Evolutionary conservation across 2,797 vertebrate species (phyloP).

Genomic region (Leptodactylus fallax): DNA sequence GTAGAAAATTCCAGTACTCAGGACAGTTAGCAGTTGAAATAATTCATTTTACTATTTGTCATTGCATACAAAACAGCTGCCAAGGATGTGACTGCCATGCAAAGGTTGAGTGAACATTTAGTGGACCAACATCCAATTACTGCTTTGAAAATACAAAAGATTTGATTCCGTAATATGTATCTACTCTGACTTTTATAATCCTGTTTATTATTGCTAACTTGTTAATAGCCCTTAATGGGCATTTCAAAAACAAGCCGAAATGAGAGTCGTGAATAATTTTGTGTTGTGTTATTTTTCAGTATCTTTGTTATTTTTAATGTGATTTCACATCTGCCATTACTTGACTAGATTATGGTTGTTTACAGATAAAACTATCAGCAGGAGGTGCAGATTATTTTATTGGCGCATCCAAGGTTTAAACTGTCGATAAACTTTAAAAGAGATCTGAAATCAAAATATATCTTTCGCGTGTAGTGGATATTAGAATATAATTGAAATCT

Average conservation of each 20-base stretch:
- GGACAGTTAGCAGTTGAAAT: conserved; percentile 62
- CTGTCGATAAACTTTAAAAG: conserved; percentile 2
- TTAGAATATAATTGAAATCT: conserved; percentile 18
- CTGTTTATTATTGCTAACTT: conserved; percentile 45
- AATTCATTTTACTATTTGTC: conserved; percentile 63
- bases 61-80: conserved; percentile 63
- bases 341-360: conserved; percentile 25
- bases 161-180: conserved; percentile 36
- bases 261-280: conserved; percentile 14
- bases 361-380: conserved; percentile 12
- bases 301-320: conserved; percentile 50
- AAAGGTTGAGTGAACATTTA: conserved; percentile 51
- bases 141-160: conserved; percentile 57
- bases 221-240: conserved; percentile 52
- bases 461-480: not conserved
- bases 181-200: conserved; percentile 49
- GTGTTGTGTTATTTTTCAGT: not conserved
- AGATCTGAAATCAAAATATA: conserved; percentile 11
- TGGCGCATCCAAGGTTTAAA: conserved; percentile 7
- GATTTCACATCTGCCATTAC: conserved; percentile 43
- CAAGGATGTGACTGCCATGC: conserved; percentile 58
- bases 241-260: conserved; percentile 25
- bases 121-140: conserved; percentile 58
- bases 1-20: conserved; percentile 57
- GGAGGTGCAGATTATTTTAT: conserved; percentile 15